Evolutionary conservation across 2,888 invertebrate species (phyloP).

Genomic region (Odontocolon sp.): DNA sequence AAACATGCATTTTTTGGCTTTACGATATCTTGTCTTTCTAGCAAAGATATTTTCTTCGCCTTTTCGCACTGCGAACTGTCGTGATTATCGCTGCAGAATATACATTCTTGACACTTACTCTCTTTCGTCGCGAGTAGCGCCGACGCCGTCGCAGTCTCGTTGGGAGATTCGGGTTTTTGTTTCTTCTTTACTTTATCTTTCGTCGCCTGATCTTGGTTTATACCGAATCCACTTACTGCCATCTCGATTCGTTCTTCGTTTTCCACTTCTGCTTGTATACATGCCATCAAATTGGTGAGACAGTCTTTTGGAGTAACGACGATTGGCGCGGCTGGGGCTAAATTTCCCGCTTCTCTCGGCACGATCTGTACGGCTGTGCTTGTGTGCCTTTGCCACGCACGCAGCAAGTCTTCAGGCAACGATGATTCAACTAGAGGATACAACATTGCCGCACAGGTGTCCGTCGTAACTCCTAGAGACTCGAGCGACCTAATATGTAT

Average conservation of each 20-base stretch:
- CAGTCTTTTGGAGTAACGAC: constrained; percentile 27
- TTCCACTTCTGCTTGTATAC: constrained; percentile 44
- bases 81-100: constrained; percentile 66
- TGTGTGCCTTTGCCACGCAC: constrained; percentile 61
- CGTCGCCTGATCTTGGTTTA: neutral
- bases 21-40: constrained; percentile 49
- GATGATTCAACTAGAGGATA: constrained; percentile 68
- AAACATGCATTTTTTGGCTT: constrained; percentile 64
- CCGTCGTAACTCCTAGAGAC: constrained; percentile 62
- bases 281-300: constrained; percentile 37
- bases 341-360: constrained; percentile 21
- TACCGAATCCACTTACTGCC: constrained; percentile 29
- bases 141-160: constrained; percentile 23
- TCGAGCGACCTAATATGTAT: constrained; percentile 67
- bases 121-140: constrained; percentile 37
- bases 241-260: constrained; percentile 43
- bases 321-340: neutral
- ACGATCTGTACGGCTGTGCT: constrained; percentile 23
- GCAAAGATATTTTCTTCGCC: constrained; percentile 58
- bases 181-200: constrained; percentile 10
- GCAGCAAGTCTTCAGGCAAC: constrained; percentile 63
- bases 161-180: neutral
- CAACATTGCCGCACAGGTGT: constrained; percentile 66
- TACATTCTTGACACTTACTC: constrained; percentile 47
- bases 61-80: constrained; percentile 58